Evolutionary conservation across 2,888 invertebrate species (phyloP).

Genomic region (Phymatocera aterrima): DNA sequence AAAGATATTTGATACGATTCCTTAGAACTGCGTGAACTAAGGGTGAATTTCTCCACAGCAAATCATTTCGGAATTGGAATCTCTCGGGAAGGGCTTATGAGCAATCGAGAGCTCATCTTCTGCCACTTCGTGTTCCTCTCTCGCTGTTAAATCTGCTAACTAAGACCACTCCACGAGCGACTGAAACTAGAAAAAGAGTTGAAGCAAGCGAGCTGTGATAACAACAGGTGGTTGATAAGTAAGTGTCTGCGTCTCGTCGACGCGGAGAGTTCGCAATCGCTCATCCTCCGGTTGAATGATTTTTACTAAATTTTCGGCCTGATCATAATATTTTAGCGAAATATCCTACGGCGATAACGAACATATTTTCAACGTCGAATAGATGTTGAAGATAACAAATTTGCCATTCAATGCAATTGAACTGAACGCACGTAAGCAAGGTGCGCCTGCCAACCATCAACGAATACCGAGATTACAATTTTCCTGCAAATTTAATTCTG

Average conservation of each 20-base stretch:
- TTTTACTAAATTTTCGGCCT: no score
- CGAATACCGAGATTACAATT: no score
- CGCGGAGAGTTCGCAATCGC: slow-evolving; percentile 12
- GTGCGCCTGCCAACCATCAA: no score
- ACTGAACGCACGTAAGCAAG: no score
- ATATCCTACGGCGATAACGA: no score
- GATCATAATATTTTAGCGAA: no score
- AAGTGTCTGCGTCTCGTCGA: slow-evolving; percentile 54
- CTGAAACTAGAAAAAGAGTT: not conserved
- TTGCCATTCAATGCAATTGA: no score
- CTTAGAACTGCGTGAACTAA: not conserved
- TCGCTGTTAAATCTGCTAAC: not conserved
- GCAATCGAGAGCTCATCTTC: not conserved
- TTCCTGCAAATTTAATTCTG: no score
- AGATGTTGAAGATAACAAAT: no score
- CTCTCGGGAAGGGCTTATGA: not conserved
- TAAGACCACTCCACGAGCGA: not conserved
- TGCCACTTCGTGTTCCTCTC: not conserved
- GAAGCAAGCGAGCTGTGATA: slow-evolving; percentile 54
- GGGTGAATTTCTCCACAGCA: slow-evolving; percentile 12
- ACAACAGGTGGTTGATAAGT: slow-evolving; percentile 70
- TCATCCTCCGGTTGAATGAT: not conserved
- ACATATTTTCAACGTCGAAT: no score
- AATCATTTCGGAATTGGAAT: not conserved
- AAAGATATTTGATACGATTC: not conserved